Percentiles rank a stretch among this genome's conserved stretches.
Conservation (phyloP, 2,888 invertebrate species). For the Hydriomena furcata region DNA sequence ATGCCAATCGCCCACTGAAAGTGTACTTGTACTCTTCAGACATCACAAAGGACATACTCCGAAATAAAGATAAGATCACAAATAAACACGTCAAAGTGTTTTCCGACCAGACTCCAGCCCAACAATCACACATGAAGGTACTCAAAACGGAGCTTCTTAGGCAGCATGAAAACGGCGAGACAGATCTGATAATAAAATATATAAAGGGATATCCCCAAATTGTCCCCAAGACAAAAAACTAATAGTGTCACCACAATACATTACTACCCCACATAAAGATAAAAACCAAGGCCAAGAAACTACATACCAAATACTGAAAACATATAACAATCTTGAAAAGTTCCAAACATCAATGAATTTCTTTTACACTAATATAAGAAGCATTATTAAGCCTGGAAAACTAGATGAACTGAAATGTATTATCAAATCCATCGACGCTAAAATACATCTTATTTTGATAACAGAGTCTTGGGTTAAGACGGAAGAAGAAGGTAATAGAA, state of each 20-base stretch:
- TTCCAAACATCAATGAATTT: background rate
- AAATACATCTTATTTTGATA: background rate
- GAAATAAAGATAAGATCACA: background rate
- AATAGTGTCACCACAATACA: background rate
- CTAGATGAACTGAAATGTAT: conserved; percentile 6
- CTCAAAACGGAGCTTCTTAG: background rate
- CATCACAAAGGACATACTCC: background rate
- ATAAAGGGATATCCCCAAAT: conserved; percentile 1
- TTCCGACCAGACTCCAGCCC: conserved; percentile 2
- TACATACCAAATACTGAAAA: conserved; percentile 4
- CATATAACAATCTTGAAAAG: background rate
- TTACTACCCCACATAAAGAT: background rate
- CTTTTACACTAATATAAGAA: background rate
- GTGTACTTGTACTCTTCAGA: background rate
- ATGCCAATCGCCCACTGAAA: background rate
- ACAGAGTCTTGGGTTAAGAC: conserved; percentile 3
- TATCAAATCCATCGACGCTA: background rate
- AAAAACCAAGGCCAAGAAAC: background rate
- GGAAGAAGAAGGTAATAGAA: background rate
- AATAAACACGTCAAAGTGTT: background rate
- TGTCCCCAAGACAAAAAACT: background rate
- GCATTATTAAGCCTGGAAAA: background rate
- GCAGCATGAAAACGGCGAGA: background rate
- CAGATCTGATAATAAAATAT: conserved; percentile 1
- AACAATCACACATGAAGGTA: conserved; percentile 1